Conservation (phyloP, 2,113 vertebrate genomes). For the Morphnarchus princeps region DNA sequence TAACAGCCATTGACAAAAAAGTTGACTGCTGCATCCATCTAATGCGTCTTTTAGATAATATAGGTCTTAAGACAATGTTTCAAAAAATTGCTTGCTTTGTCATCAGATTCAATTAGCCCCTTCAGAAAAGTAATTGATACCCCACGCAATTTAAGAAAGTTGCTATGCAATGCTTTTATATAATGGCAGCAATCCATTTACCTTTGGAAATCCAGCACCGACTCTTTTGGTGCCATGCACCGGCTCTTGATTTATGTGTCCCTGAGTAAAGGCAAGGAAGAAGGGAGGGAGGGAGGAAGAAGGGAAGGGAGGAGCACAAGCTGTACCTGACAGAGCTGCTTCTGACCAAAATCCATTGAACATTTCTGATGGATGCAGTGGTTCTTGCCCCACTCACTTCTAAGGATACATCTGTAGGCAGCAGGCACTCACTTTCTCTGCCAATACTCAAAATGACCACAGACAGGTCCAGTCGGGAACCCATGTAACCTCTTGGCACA, state of each 20-base stretch:
- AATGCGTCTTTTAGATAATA: background rate
- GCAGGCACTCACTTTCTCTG: background rate
- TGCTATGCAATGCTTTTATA: background rate
- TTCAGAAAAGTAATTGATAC: background rate
- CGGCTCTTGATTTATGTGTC: background rate
- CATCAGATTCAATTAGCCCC: slow-evolving; percentile 39
- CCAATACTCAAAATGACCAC: background rate
- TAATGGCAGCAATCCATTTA: background rate
- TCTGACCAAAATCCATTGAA: background rate
- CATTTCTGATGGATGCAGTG: background rate
- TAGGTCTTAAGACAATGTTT: background rate
- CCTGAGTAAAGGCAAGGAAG: background rate
- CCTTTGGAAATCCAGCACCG: background rate
- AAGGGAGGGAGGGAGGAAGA: background rate
- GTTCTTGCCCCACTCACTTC: background rate
- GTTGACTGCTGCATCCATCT: background rate
- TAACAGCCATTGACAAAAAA: background rate
- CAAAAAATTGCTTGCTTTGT: slow-evolving; percentile 16
- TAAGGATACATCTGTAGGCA: background rate
- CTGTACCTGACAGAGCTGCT: background rate
- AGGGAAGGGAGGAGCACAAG: background rate
- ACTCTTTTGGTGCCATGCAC: background rate
- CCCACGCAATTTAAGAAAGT: slow-evolving; percentile 11
- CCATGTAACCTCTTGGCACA: background rate
- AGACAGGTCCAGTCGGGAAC: background rate